Conservation (phyloP, 2,888 invertebrate species). For the Cheiracanthium punctorium region DNA sequence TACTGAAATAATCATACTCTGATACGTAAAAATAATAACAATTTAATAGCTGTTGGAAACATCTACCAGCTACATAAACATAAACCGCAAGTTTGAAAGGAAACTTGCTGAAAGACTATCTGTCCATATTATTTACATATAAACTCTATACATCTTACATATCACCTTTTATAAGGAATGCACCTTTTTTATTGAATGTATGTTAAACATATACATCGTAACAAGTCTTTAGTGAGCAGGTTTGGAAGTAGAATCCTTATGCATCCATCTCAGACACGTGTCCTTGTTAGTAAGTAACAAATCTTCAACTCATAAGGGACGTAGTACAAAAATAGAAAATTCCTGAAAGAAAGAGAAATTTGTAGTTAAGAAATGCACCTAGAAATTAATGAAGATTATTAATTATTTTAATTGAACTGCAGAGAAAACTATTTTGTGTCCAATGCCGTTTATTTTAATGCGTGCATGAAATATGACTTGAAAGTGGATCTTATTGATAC, state of each 20-base stretch:
- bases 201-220: background rate
- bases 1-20: background rate
- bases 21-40: constrained; percentile 33
- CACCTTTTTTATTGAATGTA: constrained; percentile 8
- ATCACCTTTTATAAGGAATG: constrained; percentile 1
- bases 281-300: background rate
- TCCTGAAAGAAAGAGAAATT: constrained; percentile 33
- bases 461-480: no score
- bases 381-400: no score
- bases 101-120: constrained; percentile 1
- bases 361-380: no score
- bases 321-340: constrained; percentile 30
- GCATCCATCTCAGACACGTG: no score
- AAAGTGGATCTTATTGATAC: no score
- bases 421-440: no score
- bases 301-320: background rate
- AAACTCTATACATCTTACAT: constrained; percentile 18
- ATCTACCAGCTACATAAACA: constrained; percentile 58
- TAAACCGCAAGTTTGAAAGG: constrained; percentile 5
- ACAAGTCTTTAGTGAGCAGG: background rate
- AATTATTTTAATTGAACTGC: no score
- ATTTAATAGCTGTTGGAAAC: constrained; percentile 53
- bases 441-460: no score
- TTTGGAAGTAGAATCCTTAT: background rate
- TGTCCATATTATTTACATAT: constrained; percentile 5